Evolutionary conservation across 2,113 vertebrate genomes (phyloP).

Genomic region (Ameiurus melas): DNA sequence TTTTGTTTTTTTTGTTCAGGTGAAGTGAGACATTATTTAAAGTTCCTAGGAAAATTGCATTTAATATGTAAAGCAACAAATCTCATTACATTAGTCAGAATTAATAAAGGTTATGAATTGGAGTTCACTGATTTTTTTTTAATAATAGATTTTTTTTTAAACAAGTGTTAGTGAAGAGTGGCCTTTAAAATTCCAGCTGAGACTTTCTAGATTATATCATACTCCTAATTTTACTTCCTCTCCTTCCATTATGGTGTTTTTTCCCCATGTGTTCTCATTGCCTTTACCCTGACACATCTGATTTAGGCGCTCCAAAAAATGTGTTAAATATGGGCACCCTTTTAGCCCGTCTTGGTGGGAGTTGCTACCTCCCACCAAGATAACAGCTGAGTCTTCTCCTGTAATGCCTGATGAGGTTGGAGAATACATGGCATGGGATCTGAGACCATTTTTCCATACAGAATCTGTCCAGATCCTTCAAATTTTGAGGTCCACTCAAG

Average conservation of each 20-base stretch:
- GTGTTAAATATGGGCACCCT: no score
- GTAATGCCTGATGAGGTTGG: no score
- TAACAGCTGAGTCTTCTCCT: no score
- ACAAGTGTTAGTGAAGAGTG: background rate
- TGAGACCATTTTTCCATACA: no score
- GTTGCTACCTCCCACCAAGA: no score
- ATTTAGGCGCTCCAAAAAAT: no score
- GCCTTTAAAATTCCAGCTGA: background rate
- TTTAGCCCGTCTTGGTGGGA: no score
- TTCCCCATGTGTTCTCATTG: background rate
- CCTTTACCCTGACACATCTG: no score
- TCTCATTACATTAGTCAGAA: background rate
- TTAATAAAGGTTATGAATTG: background rate
- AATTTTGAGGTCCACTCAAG: no score
- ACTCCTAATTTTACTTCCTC: background rate
- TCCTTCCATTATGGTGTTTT: background rate
- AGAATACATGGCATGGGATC: no score
- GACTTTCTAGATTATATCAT: background rate
- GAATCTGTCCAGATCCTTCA: no score
- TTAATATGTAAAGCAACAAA: background rate
- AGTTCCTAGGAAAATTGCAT: no score
- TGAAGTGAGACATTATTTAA: background rate
- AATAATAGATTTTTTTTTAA: background rate
- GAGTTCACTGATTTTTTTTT: background rate
- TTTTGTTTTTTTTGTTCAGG: background rate